A percentile compares a stretch with the other conserved stretches of the same genome.
Evolutionary conservation across 2,797 vertebrate genomes (phyloP).

Genomic region (Macropus fuliginosus): DNA sequence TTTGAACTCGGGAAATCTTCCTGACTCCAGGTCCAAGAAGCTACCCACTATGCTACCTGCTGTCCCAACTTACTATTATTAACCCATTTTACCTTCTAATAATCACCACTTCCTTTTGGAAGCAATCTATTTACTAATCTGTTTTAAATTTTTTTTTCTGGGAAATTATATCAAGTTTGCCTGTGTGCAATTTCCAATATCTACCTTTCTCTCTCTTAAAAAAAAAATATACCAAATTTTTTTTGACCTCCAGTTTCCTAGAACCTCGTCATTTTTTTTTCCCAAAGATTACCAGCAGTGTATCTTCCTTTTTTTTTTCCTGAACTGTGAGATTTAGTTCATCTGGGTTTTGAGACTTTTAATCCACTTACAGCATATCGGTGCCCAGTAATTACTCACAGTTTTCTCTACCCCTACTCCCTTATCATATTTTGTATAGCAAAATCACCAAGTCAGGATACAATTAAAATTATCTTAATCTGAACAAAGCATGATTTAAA

Average conservation of each 20-base stretch:
- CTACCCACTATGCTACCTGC: background rate
- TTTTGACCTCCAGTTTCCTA: background rate
- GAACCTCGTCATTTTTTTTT: background rate
- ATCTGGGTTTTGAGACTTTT: background rate
- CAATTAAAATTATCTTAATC: background rate
- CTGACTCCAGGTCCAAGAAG: rapidly evolving
- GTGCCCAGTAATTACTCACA: background rate
- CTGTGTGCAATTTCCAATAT: background rate
- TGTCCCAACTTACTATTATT: background rate
- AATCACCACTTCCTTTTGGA: background rate
- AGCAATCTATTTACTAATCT: background rate
- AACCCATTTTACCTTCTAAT: background rate
- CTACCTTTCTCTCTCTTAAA: background rate
- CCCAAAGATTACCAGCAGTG: background rate
- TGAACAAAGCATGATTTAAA: background rate
- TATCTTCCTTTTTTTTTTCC: background rate
- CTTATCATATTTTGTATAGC: background rate
- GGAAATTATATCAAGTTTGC: background rate
- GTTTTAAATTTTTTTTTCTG: background rate
- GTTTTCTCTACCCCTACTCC: background rate
- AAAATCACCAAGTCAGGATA: background rate
- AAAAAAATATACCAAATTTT: background rate
- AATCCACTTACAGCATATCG: background rate
- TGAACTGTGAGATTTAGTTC: background rate
- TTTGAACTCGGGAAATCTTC: background rate